A percentile compares a stretch with the other conserved stretches of the same genome.
Conservation (phyloP, 1,140 invertebrate species). For the Drosophila kanapiae region DNA sequence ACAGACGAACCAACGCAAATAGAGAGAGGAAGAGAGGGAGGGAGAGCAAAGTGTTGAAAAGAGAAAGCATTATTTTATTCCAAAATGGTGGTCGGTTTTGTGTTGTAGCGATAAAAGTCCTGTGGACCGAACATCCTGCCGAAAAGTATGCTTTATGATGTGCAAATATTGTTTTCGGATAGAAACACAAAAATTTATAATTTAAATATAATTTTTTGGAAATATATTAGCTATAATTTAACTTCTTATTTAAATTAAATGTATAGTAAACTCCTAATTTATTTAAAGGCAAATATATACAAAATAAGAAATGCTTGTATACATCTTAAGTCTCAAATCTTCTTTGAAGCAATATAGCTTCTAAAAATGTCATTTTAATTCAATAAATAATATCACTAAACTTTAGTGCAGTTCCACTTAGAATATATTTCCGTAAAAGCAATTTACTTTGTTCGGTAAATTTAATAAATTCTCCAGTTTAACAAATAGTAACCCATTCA, state of each 20-base stretch:
- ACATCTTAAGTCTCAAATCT: too few species aligned
- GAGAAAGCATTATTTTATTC: constrained; percentile 37
- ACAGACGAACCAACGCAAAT: constrained; percentile 11
- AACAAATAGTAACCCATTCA: constrained; percentile 62
- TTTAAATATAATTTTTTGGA: background rate
- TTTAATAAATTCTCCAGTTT: constrained; percentile 24
- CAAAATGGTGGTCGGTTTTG: constrained; percentile 33
- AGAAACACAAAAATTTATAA: background rate
- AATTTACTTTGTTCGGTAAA: background rate
- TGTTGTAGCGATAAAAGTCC: constrained; percentile 36
- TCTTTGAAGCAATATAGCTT: too few species aligned
- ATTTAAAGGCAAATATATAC: background rate
- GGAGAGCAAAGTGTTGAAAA: constrained; percentile 2
- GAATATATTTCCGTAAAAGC: background rate
- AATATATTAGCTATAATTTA: background rate
- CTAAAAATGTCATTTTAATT: too few species aligned
- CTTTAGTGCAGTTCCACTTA: too few species aligned
- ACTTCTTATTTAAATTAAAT: background rate
- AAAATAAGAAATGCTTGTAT: too few species aligned
- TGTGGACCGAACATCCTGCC: constrained; percentile 4
- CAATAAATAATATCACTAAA: too few species aligned
- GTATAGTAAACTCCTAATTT: background rate
- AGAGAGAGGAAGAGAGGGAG: constrained; percentile 1
- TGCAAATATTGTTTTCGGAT: constrained; percentile 1
- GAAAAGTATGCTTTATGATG: constrained; percentile 15